Percentiles rank a stretch among this genome's conserved stretches.
Evolutionary conservation across 2,113 vertebrate species (phyloP).

Genomic region (Melanerpes formicivorus): DNA sequence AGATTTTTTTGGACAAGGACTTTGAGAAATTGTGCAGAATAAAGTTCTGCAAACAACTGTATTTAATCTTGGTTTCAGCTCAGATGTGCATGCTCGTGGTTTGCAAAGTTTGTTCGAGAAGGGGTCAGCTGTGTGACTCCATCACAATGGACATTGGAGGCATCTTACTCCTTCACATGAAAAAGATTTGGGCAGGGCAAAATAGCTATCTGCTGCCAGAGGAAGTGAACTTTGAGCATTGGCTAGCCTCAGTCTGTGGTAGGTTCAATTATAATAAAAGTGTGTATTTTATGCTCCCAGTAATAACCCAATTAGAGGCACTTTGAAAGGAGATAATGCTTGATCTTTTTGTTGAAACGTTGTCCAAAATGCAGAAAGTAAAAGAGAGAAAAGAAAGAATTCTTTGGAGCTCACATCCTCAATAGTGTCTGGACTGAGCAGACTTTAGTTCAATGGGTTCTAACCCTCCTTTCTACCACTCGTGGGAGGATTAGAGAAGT

Average conservation of each 20-base stretch:
- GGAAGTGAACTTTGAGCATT: constrained; percentile 1
- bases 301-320: constrained; percentile 35
- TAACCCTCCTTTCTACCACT: not conserved
- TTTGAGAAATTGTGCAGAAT: constrained; percentile 10
- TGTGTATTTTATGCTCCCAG: constrained; percentile 28
- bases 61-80: constrained; percentile 4
- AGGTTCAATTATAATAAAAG: constrained; percentile 50
- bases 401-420: constrained; percentile 11
- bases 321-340: constrained; percentile 59
- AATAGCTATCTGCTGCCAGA: not conserved
- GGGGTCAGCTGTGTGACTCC: not conserved
- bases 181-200: not conserved
- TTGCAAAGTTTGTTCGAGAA: constrained; percentile 40
- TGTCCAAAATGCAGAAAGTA: constrained; percentile 27
- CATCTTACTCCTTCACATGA: not conserved
- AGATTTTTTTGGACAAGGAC: constrained; percentile 45
- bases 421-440: not conserved
- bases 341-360: constrained; percentile 10
- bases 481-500: not conserved
- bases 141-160: not conserved
- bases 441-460: not conserved
- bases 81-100: constrained; percentile 42
- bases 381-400: constrained; percentile 14
- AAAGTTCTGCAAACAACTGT: constrained; percentile 30
- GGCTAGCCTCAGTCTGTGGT: constrained; percentile 7